Evolutionary conservation across 2,113 vertebrate species (phyloP).

Genomic region (Pipa parva): DNA sequence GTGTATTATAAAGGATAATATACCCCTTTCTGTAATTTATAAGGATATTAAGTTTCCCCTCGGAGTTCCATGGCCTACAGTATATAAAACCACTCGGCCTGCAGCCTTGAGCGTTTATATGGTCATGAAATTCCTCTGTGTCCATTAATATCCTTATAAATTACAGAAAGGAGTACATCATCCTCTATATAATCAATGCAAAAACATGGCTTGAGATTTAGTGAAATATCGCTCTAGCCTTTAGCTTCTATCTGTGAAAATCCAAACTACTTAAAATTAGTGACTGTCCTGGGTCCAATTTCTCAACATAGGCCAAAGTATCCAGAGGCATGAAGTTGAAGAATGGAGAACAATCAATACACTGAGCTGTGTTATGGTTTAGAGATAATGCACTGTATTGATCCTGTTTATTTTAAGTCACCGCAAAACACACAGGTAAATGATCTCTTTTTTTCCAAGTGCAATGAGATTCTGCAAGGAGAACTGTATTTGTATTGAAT

Average conservation of each 20-base stretch:
- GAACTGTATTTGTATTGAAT: not conserved
- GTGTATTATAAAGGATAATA: too few relatives aligned
- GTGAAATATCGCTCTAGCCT: too few relatives aligned
- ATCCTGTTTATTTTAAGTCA: constrained; percentile 58
- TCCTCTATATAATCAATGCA: too few relatives aligned
- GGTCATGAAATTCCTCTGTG: too few relatives aligned
- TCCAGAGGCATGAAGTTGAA: constrained; percentile 39
- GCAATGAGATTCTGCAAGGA: not conserved
- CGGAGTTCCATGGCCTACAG: too few relatives aligned
- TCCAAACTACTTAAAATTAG: constrained; percentile 39
- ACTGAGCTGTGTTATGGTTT: constrained; percentile 44
- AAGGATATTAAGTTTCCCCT: too few relatives aligned
- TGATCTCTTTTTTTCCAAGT: constrained; percentile 49
- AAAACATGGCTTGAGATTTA: too few relatives aligned
- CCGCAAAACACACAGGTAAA: constrained; percentile 51
- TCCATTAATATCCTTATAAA: too few relatives aligned
- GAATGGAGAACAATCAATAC: constrained; percentile 47
- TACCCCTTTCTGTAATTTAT: too few relatives aligned
- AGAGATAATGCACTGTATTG: constrained; percentile 48
- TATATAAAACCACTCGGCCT: too few relatives aligned
- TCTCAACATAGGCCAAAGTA: constrained; percentile 45
- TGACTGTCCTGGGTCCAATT: constrained; percentile 49
- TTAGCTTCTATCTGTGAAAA: not conserved
- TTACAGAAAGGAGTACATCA: too few relatives aligned
- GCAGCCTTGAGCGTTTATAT: too few relatives aligned